A percentile compares a stretch with the other conserved stretches of the same genome.
phyloP scores from a whole-genome alignment of 1,140 invertebrate genomes.

The Periplaneta americana region DNA sequence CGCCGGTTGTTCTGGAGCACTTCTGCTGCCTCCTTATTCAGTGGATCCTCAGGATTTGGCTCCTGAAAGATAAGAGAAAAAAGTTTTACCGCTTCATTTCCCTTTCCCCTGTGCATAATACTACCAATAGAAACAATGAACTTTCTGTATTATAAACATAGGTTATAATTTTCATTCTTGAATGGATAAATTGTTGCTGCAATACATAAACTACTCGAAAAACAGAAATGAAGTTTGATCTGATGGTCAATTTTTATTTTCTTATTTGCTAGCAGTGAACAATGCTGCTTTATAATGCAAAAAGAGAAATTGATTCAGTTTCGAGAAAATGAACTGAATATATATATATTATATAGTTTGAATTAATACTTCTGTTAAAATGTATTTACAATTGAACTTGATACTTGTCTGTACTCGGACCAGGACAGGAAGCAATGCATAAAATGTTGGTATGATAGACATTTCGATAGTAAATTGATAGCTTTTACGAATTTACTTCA shows the following conservation, averaged over 20 bases:
- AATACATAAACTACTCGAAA: no score
- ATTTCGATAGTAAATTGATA: no score
- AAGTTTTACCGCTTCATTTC: neutral
- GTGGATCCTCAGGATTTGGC: slow-evolving; percentile 96
- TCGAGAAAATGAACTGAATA: neutral
- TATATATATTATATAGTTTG: no score
- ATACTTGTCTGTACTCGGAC: neutral
- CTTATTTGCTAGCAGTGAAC: neutral
- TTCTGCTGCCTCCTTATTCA: slow-evolving; percentile 99
- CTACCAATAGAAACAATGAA: no score
- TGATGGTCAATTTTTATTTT: no score
- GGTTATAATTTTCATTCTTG: no score
- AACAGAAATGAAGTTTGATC: no score
- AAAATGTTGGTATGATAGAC: no score
- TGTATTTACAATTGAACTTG: neutral
- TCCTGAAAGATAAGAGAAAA: slow-evolving; percentile 56
- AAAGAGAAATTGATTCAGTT: neutral
- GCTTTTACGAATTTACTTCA: no score
- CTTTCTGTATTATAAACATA: no score
- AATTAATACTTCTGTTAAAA: neutral
- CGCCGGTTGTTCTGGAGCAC: slow-evolving; percentile 91
- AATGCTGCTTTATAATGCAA: neutral
- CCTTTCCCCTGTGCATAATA: neutral
- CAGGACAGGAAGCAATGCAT: neutral
- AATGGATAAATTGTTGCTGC: no score